Conservation (phyloP, 2,888 invertebrate species). For the Drosophila acutilabella region DNA sequence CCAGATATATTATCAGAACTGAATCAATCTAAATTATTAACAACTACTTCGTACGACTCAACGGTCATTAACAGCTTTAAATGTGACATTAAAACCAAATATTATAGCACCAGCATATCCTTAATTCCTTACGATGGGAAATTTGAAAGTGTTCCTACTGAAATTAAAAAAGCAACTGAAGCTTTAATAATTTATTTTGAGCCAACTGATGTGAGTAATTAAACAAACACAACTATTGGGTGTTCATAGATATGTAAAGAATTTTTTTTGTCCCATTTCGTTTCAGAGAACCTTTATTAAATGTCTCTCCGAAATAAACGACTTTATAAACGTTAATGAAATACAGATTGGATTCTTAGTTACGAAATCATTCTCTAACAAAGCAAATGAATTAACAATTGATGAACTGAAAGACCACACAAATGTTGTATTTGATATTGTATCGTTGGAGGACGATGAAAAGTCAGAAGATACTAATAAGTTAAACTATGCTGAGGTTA, state of each 20-base stretch:
- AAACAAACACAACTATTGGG: background rate
- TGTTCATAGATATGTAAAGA: too few species aligned
- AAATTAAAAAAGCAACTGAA: conserved; percentile 49
- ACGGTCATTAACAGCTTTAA: conserved; percentile 43
- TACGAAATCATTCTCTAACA: conserved; percentile 41
- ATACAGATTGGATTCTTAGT: conserved; percentile 64
- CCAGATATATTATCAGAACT: conserved; percentile 48
- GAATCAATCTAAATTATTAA: conserved; percentile 37
- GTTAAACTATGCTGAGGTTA: conserved; percentile 40
- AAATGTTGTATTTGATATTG: conserved; percentile 56
- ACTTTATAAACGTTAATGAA: conserved; percentile 46
- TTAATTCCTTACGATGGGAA: conserved; percentile 62
- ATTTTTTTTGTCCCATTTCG: background rate
- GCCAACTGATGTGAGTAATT: conserved; percentile 50
- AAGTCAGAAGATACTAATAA: conserved; percentile 33
- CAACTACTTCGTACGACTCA: conserved; percentile 21
- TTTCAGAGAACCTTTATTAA: conserved; percentile 58
- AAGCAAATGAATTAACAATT: conserved; percentile 45
- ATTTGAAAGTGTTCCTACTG: conserved; percentile 54
- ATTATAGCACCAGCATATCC: conserved; percentile 55
- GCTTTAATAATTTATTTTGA: conserved; percentile 66
- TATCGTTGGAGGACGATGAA: conserved; percentile 45
- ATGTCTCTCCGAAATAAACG: conserved; percentile 46
- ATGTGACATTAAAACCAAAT: conserved; percentile 63
- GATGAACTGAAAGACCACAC: conserved; percentile 55